Conservation (phyloP, 2,888 invertebrate genomes). For the Ernsta delagoae region DNA sequence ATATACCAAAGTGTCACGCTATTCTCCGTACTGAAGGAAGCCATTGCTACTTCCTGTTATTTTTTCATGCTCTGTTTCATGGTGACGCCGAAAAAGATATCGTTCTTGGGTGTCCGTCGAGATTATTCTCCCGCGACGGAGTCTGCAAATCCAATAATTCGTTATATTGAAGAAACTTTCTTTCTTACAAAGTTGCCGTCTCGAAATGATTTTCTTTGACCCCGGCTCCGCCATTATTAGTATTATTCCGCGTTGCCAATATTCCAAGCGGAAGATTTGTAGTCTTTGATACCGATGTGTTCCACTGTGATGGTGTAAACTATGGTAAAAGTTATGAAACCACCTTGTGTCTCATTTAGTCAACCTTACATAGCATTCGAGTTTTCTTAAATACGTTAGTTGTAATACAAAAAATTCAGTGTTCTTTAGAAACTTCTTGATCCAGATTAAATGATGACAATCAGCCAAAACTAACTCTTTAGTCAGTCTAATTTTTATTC, state of each 20-base stretch:
- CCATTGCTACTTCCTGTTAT: too few species aligned
- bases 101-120: slow-evolving; percentile 62
- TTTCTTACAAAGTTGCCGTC: slow-evolving; percentile 66
- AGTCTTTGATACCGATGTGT: slow-evolving; percentile 23
- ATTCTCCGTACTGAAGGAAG: too few species aligned
- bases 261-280: slow-evolving; percentile 45
- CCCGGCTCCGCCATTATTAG: slow-evolving; percentile 66
- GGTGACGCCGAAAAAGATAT: slow-evolving; percentile 58
- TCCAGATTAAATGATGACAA: too few species aligned
- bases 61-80: too few species aligned
- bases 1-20: too few species aligned
- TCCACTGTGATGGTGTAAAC: slow-evolving; percentile 10
- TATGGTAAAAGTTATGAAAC: not conserved
- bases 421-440: too few species aligned
- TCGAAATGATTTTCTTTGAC: slow-evolving; percentile 73
- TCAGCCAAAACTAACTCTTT: too few species aligned
- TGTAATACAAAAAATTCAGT: too few species aligned
- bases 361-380: too few species aligned
- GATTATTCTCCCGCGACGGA: slow-evolving; percentile 56
- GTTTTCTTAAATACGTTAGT: too few species aligned
- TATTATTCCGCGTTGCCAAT: slow-evolving; percentile 67
- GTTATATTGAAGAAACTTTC: slow-evolving; percentile 77
- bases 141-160: slow-evolving; percentile 78
- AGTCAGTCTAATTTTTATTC: too few species aligned
- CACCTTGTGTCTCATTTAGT: too few species aligned